Conservation (phyloP, 1,140 invertebrate genomes). For the Papilio helenus region DNA sequence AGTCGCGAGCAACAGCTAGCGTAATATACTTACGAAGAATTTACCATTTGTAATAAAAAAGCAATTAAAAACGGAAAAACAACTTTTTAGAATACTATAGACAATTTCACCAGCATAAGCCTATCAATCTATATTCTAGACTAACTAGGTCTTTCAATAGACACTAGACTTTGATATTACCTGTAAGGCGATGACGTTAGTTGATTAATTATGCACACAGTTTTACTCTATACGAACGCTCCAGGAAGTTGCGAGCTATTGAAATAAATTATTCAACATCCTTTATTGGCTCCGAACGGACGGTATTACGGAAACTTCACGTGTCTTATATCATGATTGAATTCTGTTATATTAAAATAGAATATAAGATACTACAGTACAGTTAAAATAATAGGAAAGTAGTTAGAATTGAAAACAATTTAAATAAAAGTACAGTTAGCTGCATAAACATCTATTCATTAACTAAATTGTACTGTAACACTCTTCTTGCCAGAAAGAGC, state of each 20-base stretch:
- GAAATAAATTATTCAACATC: slow-evolving; percentile 11
- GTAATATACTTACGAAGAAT: too few species aligned
- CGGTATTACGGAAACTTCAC: slow-evolving; percentile 11
- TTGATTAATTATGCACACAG: slow-evolving; percentile 24
- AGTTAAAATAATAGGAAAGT: too few species aligned
- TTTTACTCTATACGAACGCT: not conserved
- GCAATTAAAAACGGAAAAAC: too few species aligned
- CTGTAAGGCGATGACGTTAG: not conserved
- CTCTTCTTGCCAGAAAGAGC: too few species aligned
- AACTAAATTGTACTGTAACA: too few species aligned
- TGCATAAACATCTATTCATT: too few species aligned
- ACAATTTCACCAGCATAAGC: not conserved
- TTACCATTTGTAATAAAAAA: too few species aligned
- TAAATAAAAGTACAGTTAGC: too few species aligned
- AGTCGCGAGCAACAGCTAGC: too few species aligned
- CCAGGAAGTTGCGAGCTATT: slow-evolving; percentile 11
- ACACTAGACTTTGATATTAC: slow-evolving; percentile 9
- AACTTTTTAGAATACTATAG: too few species aligned
- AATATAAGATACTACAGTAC: not conserved
- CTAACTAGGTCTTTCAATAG: slow-evolving; percentile 17
- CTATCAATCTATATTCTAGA: not conserved
- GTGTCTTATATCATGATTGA: not conserved
- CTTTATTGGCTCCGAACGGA: slow-evolving; percentile 17
- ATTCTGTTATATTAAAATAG: not conserved
- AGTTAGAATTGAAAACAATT: too few species aligned